These are phyloP conservation scores for Oceanodroma leucorhoa DNA, from an alignment of 2,797 vertebrate genomes.

Conservation along the genomic window DNA sequence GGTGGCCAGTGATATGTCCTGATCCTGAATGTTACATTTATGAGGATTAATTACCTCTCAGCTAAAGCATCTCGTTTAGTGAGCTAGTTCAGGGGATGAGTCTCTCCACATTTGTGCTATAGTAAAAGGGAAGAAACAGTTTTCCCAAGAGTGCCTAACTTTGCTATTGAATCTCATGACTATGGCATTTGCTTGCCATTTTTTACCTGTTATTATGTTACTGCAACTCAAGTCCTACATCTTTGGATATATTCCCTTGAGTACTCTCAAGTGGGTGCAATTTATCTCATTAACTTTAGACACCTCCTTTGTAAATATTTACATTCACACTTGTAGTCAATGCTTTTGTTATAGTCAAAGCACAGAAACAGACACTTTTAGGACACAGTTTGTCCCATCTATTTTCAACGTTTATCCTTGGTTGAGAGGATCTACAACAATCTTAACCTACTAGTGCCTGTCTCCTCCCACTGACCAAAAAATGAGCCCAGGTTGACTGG, in stretches of 20 bases:
- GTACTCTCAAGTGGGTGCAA: neutral
- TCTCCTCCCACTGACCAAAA: neutral
- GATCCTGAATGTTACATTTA: neutral
- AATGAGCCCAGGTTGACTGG: neutral
- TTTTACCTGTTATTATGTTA: neutral
- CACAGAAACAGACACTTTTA: neutral
- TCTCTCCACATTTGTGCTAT: neutral
- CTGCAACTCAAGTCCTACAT: neutral
- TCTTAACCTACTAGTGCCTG: neutral
- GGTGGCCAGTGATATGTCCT: neutral
- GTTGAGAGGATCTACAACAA: neutral
- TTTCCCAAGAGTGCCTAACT: neutral
- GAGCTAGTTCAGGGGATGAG: neutral
- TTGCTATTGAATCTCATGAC: neutral
- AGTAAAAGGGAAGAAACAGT: neutral
- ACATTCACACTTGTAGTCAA: neutral
- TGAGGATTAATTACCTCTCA: neutral
- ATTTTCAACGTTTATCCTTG: neutral
- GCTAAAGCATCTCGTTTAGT: neutral
- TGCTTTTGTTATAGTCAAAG: neutral
- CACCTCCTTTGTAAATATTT: neutral
- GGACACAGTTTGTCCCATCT: neutral
- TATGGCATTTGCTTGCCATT: neutral
- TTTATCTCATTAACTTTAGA: neutral
- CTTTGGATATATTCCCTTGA: neutral